These are phyloP conservation scores for Diabrotica undecimpunctata DNA, from an alignment of 1,140 invertebrate species.

Conservation along the genomic window DNA sequence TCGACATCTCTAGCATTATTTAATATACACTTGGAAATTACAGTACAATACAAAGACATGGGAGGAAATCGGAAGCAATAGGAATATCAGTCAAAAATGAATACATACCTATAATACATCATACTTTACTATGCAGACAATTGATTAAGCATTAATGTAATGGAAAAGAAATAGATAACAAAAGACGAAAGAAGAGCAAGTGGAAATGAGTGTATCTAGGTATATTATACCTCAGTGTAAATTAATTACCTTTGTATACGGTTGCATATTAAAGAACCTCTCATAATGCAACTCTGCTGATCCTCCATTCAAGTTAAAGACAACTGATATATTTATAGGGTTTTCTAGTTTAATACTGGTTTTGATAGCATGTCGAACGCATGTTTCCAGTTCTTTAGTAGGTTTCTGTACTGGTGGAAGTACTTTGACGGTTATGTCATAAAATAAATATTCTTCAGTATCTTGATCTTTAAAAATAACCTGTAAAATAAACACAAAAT, in stretches of 20 bases:
- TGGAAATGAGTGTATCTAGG: too few species aligned
- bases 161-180: too few species aligned
- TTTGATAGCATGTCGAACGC: conserved; percentile 22
- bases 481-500: conserved; percentile 17
- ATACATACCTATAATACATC: too few species aligned
- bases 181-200: too few species aligned
- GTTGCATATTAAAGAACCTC: conserved; percentile 25
- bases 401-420: conserved; percentile 24
- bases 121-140: too few species aligned
- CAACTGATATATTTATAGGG: conserved; percentile 28
- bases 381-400: conserved; percentile 23
- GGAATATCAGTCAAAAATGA: too few species aligned
- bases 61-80: too few species aligned
- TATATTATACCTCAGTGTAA: too few species aligned
- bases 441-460: conserved; percentile 33
- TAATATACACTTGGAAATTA: too few species aligned
- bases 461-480: conserved; percentile 33
- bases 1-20: too few species aligned
- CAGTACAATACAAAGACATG: too few species aligned
- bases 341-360: conserved; percentile 32
- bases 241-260: conserved; percentile 28
- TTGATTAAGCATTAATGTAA: too few species aligned
- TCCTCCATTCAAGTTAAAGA: conserved; percentile 23
- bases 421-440: conserved; percentile 30
- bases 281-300: conserved; percentile 19